Base-by-base conservation (phyloP, 2,888 invertebrate species). In the Athalia cordata region DNA sequence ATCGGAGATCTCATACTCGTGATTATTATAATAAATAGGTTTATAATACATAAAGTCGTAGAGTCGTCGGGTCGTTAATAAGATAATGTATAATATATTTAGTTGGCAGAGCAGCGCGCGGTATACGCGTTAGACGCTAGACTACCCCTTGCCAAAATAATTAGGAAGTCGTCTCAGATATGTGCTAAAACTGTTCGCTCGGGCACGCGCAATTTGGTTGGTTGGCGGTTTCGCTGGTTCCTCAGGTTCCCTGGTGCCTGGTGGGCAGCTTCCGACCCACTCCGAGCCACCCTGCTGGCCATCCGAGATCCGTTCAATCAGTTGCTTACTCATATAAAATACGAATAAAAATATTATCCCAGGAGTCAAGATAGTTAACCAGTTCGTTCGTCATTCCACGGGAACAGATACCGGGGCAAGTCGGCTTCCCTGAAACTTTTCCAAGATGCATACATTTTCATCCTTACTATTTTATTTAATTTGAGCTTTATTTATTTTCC, bases 101-200 rank as follows among this genome's bases (percentile, higher is more conserved):
- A 78, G 67, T 59, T 72, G 74, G 79, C 72, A 68, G 55, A 59
- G 47, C 29, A 15, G 29, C 29, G 29, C 29, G 9, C 15, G 62
- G 62, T 13, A 15, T 62, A 15, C 62, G 62, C 29, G 29, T 29
- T 29, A 29, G 29, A 29, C 29, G 15, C 62, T 62, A 13, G 82
- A 79, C 83, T 80, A 82, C 84, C 92, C 92, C 92, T 93, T 94
- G 94, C 94, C 94, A 94, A 94, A 94, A 94, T 94, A 93, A 94
- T 94, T 94, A 94, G 93, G 93, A 94, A 94, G 93, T 93, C 93
- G 92, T 92, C 92, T 92, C 90, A 91, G 91, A 92, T 92, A 92
- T 89, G 91, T 91, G 92, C 92, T 92, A 92, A 92, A 92, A 92
- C 89, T 91, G 92, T 94, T 92, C 92, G 92, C 91, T 90, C 92